Evolutionary conservation across 1,140 invertebrate genomes (phyloP).

Genomic region (Drosophila athabasca): DNA sequence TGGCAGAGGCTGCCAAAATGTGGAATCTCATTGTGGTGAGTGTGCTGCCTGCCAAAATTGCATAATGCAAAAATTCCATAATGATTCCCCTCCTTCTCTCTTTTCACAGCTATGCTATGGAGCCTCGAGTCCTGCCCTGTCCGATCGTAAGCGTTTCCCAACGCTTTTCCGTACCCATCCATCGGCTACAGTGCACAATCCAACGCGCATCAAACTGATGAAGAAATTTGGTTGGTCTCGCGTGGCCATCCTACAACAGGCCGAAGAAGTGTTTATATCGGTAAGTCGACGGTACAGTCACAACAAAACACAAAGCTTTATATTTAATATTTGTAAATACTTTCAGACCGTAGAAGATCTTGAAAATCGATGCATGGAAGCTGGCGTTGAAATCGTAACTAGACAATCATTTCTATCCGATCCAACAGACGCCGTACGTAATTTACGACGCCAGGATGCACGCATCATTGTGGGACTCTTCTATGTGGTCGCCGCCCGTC

Average conservation of each 20-base stretch:
- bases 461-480: slow-evolving; percentile 99
- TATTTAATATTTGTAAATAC: no score
- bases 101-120: slow-evolving; percentile 95
- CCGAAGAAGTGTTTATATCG: slow-evolving; percentile 99
- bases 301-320: background rate
- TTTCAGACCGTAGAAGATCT: slow-evolving; percentile 97
- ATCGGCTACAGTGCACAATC: slow-evolving; percentile 99
- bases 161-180: slow-evolving; percentile 99
- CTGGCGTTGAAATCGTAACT: slow-evolving; percentile 96
- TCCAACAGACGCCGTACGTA: slow-evolving; percentile 97
- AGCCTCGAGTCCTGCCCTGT: slow-evolving; percentile 98
- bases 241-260: slow-evolving; percentile 98
- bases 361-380: slow-evolving; percentile 96
- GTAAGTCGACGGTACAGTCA: slow-evolving; percentile 86
- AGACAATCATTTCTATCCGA: slow-evolving; percentile 98
- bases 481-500: slow-evolving; percentile 95
- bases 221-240: slow-evolving; percentile 98
- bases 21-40: slow-evolving; percentile 99
- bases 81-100: slow-evolving; percentile 6
- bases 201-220: slow-evolving; percentile 97
- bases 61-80: slow-evolving; percentile 17
- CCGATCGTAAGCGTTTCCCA: slow-evolving; percentile 97
- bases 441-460: slow-evolving; percentile 96
- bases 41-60: slow-evolving; percentile 58
- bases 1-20: slow-evolving; percentile 99